Evolutionary conservation across 1,140 invertebrate species (phyloP).

Genomic region (Reticulitermes speratus): DNA sequence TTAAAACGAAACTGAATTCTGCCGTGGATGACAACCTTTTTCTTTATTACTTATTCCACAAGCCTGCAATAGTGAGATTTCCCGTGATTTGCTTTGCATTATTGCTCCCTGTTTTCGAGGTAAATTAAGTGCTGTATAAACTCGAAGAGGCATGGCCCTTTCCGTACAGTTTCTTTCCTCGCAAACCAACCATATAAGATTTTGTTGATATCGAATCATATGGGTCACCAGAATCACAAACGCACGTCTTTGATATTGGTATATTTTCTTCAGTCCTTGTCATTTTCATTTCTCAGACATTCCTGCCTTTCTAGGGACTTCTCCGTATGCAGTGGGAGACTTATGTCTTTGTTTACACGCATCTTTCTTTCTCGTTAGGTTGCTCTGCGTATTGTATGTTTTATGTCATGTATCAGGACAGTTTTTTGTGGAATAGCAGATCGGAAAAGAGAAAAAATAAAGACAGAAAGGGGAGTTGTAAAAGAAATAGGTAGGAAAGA

Average conservation of each 20-base stretch:
- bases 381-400: neutral
- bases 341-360: constrained; percentile 3
- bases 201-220: too few species aligned
- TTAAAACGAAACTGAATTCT: too few species aligned
- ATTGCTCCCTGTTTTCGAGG: too few species aligned
- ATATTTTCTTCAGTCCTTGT: neutral
- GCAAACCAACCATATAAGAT: too few species aligned
- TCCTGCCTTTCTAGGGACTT: neutral
- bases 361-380: neutral
- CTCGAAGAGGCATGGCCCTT: too few species aligned
- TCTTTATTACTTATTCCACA: too few species aligned
- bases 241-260: neutral
- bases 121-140: too few species aligned
- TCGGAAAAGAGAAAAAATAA: constrained; percentile 1
- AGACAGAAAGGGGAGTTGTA: neutral
- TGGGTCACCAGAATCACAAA: too few species aligned
- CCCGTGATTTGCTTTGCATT: too few species aligned
- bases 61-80: too few species aligned
- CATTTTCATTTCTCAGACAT: neutral
- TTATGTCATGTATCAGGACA: constrained; percentile 7
- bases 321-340: neutral
- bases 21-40: too few species aligned
- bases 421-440: neutral
- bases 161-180: too few species aligned
- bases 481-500: neutral